Evolutionary conservation across 2,113 vertebrate species (phyloP).

Genomic region (Nyctibius bracteatus): DNA sequence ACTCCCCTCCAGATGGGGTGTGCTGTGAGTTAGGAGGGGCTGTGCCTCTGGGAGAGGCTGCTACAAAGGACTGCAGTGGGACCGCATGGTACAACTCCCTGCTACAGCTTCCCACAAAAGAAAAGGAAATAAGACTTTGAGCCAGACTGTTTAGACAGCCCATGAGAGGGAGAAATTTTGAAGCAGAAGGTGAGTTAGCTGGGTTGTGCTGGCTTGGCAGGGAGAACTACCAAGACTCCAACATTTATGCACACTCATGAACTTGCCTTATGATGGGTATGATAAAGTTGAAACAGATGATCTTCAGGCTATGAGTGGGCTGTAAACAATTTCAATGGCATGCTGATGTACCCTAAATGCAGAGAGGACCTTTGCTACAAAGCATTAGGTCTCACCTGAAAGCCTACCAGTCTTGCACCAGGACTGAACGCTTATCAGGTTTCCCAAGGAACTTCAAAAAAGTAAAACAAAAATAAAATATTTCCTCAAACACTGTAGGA

Average conservation of each 20-base stretch:
- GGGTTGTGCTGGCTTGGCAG: neutral
- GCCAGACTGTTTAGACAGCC: neutral
- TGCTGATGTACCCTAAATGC: neutral
- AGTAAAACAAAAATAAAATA: neutral
- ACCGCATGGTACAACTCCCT: neutral
- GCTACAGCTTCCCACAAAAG: neutral
- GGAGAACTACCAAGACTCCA: neutral
- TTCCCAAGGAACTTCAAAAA: neutral
- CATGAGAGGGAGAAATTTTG: neutral
- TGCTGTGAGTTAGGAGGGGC: neutral
- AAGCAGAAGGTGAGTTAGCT: neutral
- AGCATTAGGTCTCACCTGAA: neutral
- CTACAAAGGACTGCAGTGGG: rapidly evolving
- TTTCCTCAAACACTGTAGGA: neutral
- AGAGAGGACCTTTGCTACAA: neutral
- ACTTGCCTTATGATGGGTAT: neutral
- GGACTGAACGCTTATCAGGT: neutral
- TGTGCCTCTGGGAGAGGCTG: neutral
- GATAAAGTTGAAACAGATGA: neutral
- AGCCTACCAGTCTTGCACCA: neutral
- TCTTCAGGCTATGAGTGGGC: neutral
- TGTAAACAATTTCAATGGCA: neutral
- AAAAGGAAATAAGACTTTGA: neutral
- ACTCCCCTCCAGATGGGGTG: neutral
- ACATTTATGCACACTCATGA: rapidly evolving